A percentile compares a stretch with the other conserved stretches of the same genome.
These are phyloP conservation scores for Gymnosoma rotundatum DNA, from an alignment of 2,888 invertebrate genomes.

Conservation along the genomic window DNA sequence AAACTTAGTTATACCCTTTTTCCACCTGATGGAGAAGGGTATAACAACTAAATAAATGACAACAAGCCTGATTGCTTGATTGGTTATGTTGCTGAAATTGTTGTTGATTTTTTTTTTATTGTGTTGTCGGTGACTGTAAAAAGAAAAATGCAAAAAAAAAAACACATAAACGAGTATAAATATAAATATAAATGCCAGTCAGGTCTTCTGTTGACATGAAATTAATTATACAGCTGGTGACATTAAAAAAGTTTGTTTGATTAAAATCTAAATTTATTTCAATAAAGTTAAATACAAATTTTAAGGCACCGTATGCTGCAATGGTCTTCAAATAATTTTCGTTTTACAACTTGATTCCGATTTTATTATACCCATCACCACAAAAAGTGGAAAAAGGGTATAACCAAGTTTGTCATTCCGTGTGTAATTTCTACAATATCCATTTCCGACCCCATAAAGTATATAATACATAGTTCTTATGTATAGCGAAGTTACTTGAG, in stretches of 20 bases:
- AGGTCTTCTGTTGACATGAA: slow-evolving; percentile 12
- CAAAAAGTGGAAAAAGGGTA: too few species aligned
- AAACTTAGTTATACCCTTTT: too few species aligned
- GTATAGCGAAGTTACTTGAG: too few species aligned
- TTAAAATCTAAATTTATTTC: not conserved
- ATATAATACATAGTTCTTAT: too few species aligned
- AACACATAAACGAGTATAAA: slow-evolving; percentile 3
- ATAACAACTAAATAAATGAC: slow-evolving; percentile 14
- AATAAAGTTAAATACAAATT: not conserved
- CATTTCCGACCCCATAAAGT: too few species aligned
- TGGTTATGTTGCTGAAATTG: not conserved
- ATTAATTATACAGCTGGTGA: slow-evolving; percentile 23
- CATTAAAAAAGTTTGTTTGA: not conserved
- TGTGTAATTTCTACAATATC: too few species aligned
- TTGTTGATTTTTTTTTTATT: slow-evolving; percentile 4
- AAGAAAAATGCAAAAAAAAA: not conserved
- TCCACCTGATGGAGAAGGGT: too few species aligned
- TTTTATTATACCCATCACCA: too few species aligned
- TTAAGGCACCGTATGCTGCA: too few species aligned
- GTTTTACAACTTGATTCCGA: too few species aligned
- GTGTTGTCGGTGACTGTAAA: slow-evolving; percentile 12
- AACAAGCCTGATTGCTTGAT: slow-evolving; percentile 25
- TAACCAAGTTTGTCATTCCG: too few species aligned
- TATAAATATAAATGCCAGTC: slow-evolving; percentile 30
- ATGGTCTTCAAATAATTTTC: too few species aligned